phyloP scores from a whole-genome alignment of 2,113 vertebrate species.

The Parotia lawesii region DNA sequence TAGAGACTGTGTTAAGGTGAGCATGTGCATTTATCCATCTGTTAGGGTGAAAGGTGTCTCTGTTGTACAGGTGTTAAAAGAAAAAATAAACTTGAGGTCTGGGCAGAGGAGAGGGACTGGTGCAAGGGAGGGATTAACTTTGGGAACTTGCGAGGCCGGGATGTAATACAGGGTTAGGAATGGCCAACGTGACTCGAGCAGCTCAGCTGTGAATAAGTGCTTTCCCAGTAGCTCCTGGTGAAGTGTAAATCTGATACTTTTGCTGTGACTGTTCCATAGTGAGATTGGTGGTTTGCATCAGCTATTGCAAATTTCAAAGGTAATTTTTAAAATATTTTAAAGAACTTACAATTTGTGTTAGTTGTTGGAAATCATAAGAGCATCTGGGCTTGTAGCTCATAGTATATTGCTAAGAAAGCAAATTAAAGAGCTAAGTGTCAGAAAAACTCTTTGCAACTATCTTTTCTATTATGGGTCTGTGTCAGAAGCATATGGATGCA shows the following conservation, averaged over 20 bases:
- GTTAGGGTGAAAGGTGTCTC: background rate
- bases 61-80: background rate
- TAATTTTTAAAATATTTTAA: background rate
- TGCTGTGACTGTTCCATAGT: background rate
- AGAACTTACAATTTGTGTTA: background rate
- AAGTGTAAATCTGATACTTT: background rate
- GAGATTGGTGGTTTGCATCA: background rate
- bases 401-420: background rate
- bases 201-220: background rate
- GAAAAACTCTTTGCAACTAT: background rate
- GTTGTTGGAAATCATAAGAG: background rate
- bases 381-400: background rate
- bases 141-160: background rate
- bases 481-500: background rate
- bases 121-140: background rate
- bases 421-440: background rate
- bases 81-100: background rate
- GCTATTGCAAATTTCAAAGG: background rate
- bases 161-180: background rate
- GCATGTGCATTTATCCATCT: background rate
- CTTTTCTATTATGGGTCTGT: background rate
- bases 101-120: background rate
- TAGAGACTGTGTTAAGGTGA: background rate
- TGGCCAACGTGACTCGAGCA: rapidly evolving
- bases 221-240: background rate